A percentile compares a stretch with the other conserved stretches of the same genome.
These are phyloP conservation scores for Ceratosolen fusciceps DNA, from an alignment of 1,140 invertebrate genomes.

Conservation along the genomic window DNA sequence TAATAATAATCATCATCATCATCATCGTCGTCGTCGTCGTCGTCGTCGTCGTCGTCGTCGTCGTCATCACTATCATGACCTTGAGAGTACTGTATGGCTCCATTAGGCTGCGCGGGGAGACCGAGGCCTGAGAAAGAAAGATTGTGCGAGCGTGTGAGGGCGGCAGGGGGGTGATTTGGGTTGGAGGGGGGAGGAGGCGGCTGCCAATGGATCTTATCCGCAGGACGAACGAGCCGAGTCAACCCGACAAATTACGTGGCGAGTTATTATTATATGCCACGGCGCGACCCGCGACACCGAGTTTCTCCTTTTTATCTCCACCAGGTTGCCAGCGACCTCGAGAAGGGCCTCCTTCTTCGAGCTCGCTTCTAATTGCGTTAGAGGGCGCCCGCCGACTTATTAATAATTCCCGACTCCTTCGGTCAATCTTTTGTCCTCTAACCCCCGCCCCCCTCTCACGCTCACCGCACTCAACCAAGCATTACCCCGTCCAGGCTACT, in stretches of 20 bases:
- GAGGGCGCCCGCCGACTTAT: conserved; percentile 68
- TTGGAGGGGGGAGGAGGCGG: not conserved
- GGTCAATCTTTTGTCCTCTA: too few species aligned
- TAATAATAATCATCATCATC: too few species aligned
- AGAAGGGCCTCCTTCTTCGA: conserved; percentile 46
- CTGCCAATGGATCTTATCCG: conserved; percentile 46
- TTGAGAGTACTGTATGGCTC: not conserved
- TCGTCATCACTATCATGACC: too few species aligned
- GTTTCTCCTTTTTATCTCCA: conserved; percentile 1
- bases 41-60: too few species aligned
- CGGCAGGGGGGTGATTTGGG: too few species aligned
- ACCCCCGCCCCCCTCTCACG: too few species aligned
- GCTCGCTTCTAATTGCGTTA: conserved; percentile 69
- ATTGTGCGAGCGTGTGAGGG: not conserved
- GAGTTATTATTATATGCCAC: conserved; percentile 24
- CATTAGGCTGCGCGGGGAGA: not conserved
- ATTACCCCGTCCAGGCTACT: too few species aligned
- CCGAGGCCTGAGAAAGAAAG: not conserved
- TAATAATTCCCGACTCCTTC: too few species aligned
- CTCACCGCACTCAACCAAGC: too few species aligned
- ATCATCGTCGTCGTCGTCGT: too few species aligned
- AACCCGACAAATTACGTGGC: conserved; percentile 43
- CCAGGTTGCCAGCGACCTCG: conserved; percentile 30
- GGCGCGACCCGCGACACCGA: not conserved
- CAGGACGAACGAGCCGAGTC: conserved; percentile 28